Conservation (phyloP, 2,113 vertebrate species). For the Todiramphus chloris region DNA sequence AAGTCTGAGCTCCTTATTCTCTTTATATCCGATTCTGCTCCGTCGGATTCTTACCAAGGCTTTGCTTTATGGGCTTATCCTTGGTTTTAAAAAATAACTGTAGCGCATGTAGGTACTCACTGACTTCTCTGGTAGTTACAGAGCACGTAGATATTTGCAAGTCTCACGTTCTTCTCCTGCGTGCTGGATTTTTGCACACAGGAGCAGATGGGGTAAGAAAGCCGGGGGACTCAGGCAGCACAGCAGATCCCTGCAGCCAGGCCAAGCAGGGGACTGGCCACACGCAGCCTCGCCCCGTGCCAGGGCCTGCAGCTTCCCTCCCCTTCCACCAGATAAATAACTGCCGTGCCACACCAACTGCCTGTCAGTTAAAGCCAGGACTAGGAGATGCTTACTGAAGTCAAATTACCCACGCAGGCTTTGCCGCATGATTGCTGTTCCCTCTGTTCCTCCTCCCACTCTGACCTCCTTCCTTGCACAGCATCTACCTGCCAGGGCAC, state of each 20-base stretch:
- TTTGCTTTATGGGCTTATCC: neutral
- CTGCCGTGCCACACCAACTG: neutral
- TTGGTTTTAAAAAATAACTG: neutral
- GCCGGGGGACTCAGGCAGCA: accelerated
- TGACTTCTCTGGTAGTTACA: neutral
- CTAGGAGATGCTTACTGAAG: neutral
- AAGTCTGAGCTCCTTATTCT: neutral
- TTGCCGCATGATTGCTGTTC: neutral
- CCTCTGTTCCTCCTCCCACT: neutral
- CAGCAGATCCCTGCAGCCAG: neutral
- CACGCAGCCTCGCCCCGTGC: accelerated
- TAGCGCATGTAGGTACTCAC: neutral
- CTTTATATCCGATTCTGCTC: neutral
- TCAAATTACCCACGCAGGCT: neutral
- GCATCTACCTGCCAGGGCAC: neutral
- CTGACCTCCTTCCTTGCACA: neutral
- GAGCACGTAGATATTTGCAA: neutral
- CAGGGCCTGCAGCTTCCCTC: neutral
- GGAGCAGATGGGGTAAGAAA: neutral
- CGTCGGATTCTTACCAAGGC: neutral
- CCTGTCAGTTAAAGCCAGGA: neutral
- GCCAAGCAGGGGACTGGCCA: neutral
- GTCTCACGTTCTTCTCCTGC: neutral
- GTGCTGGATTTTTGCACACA: neutral
- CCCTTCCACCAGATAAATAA: neutral